Evolutionary conservation across 1,140 invertebrate species (phyloP).

Genomic region (Drosophila burlai): DNA sequence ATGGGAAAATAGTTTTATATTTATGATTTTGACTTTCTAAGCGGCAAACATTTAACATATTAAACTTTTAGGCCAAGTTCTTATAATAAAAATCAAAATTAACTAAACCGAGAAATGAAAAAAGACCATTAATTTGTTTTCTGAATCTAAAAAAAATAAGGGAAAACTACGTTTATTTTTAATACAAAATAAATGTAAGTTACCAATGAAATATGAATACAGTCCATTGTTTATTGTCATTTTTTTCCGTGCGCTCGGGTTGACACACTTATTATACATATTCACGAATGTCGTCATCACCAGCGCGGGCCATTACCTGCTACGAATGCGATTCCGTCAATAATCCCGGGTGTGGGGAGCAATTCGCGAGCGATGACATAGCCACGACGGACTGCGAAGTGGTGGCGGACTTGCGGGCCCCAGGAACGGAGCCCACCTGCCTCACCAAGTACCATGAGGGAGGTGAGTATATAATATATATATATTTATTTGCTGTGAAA

Average conservation of each 20-base stretch:
- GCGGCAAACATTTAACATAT: neutral
- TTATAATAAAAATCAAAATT: too few relatives aligned
- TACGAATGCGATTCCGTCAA: conserved; percentile 78
- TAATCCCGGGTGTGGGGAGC: conserved; percentile 68
- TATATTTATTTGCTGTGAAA: neutral
- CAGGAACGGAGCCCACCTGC: conserved; percentile 59
- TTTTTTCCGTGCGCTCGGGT: conserved; percentile 9
- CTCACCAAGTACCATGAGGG: conserved; percentile 70
- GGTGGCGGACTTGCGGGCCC: conserved; percentile 45
- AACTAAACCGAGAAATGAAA: too few relatives aligned
- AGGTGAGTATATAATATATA: conserved; percentile 46
- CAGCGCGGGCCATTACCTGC: conserved; percentile 72
- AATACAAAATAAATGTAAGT: neutral
- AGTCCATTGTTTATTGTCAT: conserved; percentile 15
- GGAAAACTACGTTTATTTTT: neutral
- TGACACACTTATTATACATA: conserved; percentile 74
- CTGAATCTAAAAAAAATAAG: too few relatives aligned
- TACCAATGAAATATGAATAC: neutral
- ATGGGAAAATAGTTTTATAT: neutral
- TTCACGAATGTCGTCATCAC: conserved; percentile 67
- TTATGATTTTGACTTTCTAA: neutral
- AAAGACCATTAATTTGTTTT: neutral
- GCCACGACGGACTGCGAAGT: conserved; percentile 69
- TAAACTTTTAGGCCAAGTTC: neutral
- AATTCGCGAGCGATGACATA: conserved; percentile 67